Evolutionary conservation across 1,140 invertebrate genomes (phyloP).

Genomic region (Trichomalopsis sarcophagae): DNA sequence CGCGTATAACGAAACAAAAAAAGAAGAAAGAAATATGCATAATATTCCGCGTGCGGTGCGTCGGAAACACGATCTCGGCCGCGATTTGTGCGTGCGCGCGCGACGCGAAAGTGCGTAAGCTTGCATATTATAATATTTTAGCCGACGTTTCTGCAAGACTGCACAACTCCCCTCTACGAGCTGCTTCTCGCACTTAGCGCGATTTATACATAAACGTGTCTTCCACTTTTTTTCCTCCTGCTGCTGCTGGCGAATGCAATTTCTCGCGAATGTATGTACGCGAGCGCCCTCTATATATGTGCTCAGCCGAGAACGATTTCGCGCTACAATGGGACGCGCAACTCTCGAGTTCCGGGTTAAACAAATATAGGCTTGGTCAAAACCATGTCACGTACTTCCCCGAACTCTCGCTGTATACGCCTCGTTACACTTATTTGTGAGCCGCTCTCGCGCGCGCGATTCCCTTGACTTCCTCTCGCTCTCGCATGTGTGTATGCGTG

Average conservation of each 20-base stretch:
- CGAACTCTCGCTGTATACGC: slow-evolving; percentile 44
- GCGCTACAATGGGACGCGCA: slow-evolving; percentile 30
- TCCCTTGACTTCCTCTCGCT: slow-evolving; percentile 50
- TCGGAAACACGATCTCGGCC: slow-evolving; percentile 42
- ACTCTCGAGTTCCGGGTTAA: slow-evolving; percentile 54
- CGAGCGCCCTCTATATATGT: neutral
- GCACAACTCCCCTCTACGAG: slow-evolving; percentile 19
- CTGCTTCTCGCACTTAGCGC: slow-evolving; percentile 9
- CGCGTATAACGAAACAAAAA: neutral
- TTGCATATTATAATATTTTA: slow-evolving; percentile 48
- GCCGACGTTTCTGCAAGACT: slow-evolving; percentile 50
- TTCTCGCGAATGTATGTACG: neutral
- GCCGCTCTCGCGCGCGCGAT: slow-evolving; percentile 23
- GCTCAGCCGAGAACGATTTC: neutral
- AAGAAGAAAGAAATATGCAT: slow-evolving; percentile 33
- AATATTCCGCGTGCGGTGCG: slow-evolving; percentile 15
- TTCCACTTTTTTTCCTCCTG: neutral
- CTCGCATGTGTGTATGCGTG: neutral
- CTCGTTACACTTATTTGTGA: slow-evolving; percentile 55
- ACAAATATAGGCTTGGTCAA: slow-evolving; percentile 56
- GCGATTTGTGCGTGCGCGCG: slow-evolving; percentile 33
- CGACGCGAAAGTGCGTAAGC: slow-evolving; percentile 48
- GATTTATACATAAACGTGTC: slow-evolving; percentile 13
- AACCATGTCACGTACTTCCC: slow-evolving; percentile 55
- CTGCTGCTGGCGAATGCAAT: slow-evolving; percentile 17